Percentiles rank a stretch among this genome's conserved stretches.
phyloP scores from a whole-genome alignment of 2,888 invertebrate species.

The Phasia obesa region DNA sequence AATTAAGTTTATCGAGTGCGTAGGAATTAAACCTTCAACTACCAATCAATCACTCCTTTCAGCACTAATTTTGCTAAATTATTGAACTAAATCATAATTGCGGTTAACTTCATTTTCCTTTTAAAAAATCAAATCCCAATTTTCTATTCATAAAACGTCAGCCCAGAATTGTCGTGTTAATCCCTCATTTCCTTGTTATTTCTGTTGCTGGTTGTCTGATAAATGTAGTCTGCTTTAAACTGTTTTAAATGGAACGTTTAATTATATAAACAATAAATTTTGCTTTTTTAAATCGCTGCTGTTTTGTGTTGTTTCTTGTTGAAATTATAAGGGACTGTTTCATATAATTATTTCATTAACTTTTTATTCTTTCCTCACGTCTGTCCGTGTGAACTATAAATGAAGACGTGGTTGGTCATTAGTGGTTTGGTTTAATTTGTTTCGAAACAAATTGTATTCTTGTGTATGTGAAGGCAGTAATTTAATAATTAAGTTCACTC shows the following conservation, averaged over 20 bases:
- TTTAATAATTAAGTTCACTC: conserved; percentile 23
- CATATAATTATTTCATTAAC: conserved; percentile 13
- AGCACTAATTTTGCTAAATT: too few relatives aligned
- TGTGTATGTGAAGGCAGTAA: conserved; percentile 9
- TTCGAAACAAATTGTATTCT: conserved; percentile 3
- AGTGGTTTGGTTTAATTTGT: conserved; percentile 43
- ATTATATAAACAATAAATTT: neutral
- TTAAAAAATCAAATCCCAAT: too few relatives aligned
- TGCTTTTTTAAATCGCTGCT: conserved; percentile 1
- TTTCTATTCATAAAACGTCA: too few relatives aligned
- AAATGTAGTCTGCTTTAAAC: conserved; percentile 15
- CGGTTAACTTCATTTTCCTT: too few relatives aligned
- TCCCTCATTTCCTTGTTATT: conserved; percentile 27
- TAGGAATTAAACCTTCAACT: too few relatives aligned
- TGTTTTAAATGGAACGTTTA: conserved; percentile 26
- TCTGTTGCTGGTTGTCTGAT: neutral
- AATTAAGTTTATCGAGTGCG: too few relatives aligned
- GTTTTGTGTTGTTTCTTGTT: conserved; percentile 1
- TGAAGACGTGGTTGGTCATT: conserved; percentile 44
- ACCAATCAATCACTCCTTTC: too few relatives aligned
- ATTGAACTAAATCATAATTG: too few relatives aligned
- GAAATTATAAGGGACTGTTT: neutral
- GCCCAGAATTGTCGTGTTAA: neutral
- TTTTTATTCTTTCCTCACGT: conserved; percentile 8
- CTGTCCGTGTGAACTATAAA: conserved; percentile 34